Evolutionary conservation across 1,140 invertebrate species (phyloP).

Genomic region (Pseudomyrmex sp.): DNA sequence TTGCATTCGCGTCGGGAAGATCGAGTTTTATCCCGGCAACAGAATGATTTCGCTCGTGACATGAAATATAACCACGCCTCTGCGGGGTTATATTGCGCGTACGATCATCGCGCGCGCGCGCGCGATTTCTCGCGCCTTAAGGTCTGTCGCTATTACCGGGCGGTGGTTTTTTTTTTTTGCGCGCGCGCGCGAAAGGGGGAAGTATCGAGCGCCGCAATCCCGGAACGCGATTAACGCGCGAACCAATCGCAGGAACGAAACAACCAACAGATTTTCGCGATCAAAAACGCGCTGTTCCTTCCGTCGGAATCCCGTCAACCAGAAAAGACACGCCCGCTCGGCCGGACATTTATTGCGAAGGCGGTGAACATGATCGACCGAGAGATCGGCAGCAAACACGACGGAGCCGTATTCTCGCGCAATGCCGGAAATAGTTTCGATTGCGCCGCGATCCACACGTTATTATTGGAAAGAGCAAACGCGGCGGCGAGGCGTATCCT

Average conservation of each 20-base stretch:
- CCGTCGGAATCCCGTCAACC: background rate
- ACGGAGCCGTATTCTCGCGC: constrained; percentile 29
- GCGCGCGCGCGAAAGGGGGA: background rate
- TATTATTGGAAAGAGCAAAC: constrained; percentile 32
- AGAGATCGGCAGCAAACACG: constrained; percentile 52
- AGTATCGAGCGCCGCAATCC: constrained; percentile 39
- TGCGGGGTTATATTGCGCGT: constrained; percentile 25
- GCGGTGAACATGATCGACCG: constrained; percentile 36
- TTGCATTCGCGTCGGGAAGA: constrained; percentile 8
- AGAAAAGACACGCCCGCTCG: constrained; percentile 55
- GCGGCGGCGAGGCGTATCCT: background rate
- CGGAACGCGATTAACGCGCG: constrained; percentile 35
- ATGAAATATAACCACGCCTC: constrained; percentile 49
- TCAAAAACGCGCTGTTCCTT: constrained; percentile 51
- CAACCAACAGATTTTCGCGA: constrained; percentile 56
- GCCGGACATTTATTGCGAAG: constrained; percentile 67
- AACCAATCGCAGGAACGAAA: constrained; percentile 26
- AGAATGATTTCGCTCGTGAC: constrained; percentile 46
- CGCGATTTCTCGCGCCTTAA: constrained; percentile 56
- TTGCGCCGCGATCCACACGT: constrained; percentile 23
- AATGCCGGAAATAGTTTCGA: constrained; percentile 49
- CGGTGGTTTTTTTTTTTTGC: background rate
- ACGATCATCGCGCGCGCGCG: constrained; percentile 32
- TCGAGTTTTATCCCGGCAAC: background rate
- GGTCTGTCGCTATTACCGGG: constrained; percentile 29